Percentiles rank a stretch among this genome's conserved stretches.
These are phyloP conservation scores for Panagrolaimus sp. DNA, from an alignment of 1,140 invertebrate genomes.

Conservation along the genomic window DNA sequence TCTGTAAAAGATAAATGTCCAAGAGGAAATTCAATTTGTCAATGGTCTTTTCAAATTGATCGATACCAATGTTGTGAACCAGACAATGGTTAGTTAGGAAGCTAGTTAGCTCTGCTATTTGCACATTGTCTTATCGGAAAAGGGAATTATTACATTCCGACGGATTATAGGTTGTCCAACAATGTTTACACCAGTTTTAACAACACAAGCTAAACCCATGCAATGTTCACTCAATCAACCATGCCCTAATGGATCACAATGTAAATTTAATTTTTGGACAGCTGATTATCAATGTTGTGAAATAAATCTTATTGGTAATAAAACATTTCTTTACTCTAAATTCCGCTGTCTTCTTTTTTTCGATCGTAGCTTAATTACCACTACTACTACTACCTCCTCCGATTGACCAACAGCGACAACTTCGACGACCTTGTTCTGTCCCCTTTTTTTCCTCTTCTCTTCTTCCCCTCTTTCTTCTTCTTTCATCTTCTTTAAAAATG, in stretches of 20 bases:
- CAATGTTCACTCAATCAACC: slow-evolving; percentile 25
- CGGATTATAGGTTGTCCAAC: slow-evolving; percentile 17
- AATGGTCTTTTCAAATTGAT: slow-evolving; percentile 47
- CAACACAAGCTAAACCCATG: slow-evolving; percentile 17
- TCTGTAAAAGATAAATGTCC: slow-evolving; percentile 15
- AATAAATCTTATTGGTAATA: slow-evolving; percentile 21
- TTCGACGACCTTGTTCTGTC: background rate
- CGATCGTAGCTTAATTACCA: background rate
- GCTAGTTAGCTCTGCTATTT: slow-evolving; percentile 1
- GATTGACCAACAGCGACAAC: background rate
- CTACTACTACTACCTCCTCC: background rate
- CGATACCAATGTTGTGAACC: slow-evolving; percentile 50
- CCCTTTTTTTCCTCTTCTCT: background rate
- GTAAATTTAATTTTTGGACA: slow-evolving; percentile 48
- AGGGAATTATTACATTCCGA: too few species aligned
- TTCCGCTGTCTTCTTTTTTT: slow-evolving; percentile 1
- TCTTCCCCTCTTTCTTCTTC: background rate
- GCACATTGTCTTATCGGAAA: slow-evolving; percentile 35
- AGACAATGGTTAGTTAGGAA: slow-evolving; percentile 35
- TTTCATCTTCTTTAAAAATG: too few species aligned
- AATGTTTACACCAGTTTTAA: slow-evolving; percentile 20
- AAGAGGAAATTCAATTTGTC: slow-evolving; percentile 28
- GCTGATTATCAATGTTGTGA: slow-evolving; percentile 40
- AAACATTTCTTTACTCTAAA: background rate
- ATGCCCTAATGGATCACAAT: slow-evolving; percentile 30